Base-by-base conservation (phyloP, 2,888 invertebrate species). In the Tanytarsus gracilentus region DNA sequence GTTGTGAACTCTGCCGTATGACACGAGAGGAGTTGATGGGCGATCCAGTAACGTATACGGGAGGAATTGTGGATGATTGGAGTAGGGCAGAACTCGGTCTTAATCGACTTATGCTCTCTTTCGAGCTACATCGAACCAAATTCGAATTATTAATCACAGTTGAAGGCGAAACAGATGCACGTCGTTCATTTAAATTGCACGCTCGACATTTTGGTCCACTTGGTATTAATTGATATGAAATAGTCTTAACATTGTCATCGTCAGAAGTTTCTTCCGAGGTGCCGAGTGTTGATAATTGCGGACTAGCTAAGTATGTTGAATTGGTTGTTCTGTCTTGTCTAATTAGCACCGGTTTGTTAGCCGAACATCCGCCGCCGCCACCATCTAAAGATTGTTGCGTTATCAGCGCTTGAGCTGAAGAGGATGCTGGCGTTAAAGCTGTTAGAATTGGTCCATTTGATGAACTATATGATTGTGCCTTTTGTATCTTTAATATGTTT, bases 1-100 rank as follows among this genome's bases (percentile, higher is more conserved):
- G 88, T 71, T 89, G 89, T 65, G 88, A 88, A 72, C 88, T 88
- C 78, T 88, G 92, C 60, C 92, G 84, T 71, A 92, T 89, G 70
- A 93, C 91, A 71, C 89, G 82, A 27, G 81, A 76, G 66, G 82
- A 79, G 5, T 83, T 82, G 62, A 76, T 74, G 4, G 76, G 78
- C 66, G 84, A 81, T 59, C 83, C 80, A 62, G 86, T 86, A 63
- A 87, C 79, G 65, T 88, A 76, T 65, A 87, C 80, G 61, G 88
- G 86, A 63, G 85, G 84, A 69, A 81, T 80, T 66, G 81, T 79
- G 64, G 79, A 79, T 75, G 76, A 64, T 76, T 70, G 52, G 75
- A 73, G 68, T 71, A 81, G 79, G 62, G 63, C 0, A 63, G 52
- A 21, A 23, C 53, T 33, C 16, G 51, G 27, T 18, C 18, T 51